Conservation (phyloP, 2,888 invertebrate genomes). For the Andrena praecox region DNA sequence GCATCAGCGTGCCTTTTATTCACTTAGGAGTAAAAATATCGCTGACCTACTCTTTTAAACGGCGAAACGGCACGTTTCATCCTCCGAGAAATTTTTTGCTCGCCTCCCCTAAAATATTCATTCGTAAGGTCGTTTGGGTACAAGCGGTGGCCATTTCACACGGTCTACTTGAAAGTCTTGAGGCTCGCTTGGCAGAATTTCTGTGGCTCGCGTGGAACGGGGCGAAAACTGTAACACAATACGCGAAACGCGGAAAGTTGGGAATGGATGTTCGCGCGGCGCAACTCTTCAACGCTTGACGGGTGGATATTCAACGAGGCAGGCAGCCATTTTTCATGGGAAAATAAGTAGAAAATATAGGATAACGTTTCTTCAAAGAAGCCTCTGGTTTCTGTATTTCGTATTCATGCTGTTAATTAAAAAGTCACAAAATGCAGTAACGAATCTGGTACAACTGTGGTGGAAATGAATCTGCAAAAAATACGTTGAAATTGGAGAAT, state of each 20-base stretch:
- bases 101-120: conserved; percentile 32
- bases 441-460: too few species aligned
- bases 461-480: too few species aligned
- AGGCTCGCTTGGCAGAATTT: conserved; percentile 38
- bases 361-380: too few species aligned
- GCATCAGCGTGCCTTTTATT: not conserved
- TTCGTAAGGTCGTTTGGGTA: conserved; percentile 29
- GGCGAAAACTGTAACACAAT: conserved; percentile 16
- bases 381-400: too few species aligned
- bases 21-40: not conserved
- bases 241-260: not conserved
- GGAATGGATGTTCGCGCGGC: not conserved
- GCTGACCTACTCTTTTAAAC: conserved; percentile 3
- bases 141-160: conserved; percentile 26
- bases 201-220: not conserved
- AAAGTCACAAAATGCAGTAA: too few species aligned
- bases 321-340: too few species aligned
- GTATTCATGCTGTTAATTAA: too few species aligned
- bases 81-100: conserved; percentile 16
- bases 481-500: too few species aligned
- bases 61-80: conserved; percentile 26
- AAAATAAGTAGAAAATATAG: too few species aligned
- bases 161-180: conserved; percentile 33
- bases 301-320: too few species aligned
- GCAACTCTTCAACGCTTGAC: too few species aligned